A percentile compares a stretch with the other conserved stretches of the same genome.
Evolutionary conservation across 2,888 invertebrate genomes (phyloP).

Genomic region (Lepidochitona cinerea): DNA sequence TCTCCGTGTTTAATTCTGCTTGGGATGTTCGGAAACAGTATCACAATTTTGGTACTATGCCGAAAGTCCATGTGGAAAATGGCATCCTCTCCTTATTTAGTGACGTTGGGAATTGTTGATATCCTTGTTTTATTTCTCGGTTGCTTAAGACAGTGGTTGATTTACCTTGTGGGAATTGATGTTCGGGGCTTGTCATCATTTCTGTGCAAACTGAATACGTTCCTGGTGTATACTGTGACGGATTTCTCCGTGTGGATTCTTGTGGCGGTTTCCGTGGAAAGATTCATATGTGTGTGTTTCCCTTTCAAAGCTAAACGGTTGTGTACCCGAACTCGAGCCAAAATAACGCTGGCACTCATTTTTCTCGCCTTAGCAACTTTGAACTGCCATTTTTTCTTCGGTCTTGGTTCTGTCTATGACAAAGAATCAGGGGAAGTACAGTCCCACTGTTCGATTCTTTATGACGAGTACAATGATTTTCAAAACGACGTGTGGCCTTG

Average conservation of each 20-base stretch:
- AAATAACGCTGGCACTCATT: constrained; percentile 28
- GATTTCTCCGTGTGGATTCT: constrained; percentile 62
- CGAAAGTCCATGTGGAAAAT: constrained; percentile 41
- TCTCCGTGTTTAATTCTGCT: constrained; percentile 52
- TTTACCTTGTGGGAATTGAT: constrained; percentile 34
- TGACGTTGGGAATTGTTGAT: constrained; percentile 46
- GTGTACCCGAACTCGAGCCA: constrained; percentile 37
- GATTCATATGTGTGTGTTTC: constrained; percentile 50
- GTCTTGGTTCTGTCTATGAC: constrained; percentile 24
- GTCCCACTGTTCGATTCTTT: constrained; percentile 23
- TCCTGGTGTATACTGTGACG: constrained; percentile 49
- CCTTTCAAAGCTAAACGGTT: constrained; percentile 44
- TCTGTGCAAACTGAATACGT: constrained; percentile 47
- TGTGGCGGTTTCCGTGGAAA: constrained; percentile 56
- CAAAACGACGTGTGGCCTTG: constrained; percentile 47
- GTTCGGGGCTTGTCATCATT: constrained; percentile 33
- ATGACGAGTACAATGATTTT: constrained; percentile 33
- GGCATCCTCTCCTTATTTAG: constrained; percentile 50
- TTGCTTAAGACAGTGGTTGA: constrained; percentile 48
- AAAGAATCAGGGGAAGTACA: neutral
- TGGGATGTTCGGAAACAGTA: constrained; percentile 53
- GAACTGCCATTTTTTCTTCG: constrained; percentile 49
- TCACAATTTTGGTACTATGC: constrained; percentile 47
- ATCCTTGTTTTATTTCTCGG: constrained; percentile 52
- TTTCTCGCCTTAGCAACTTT: constrained; percentile 31